phyloP scores from a whole-genome alignment of 2,888 invertebrate genomes.

The Dolichopus griseipennis region DNA sequence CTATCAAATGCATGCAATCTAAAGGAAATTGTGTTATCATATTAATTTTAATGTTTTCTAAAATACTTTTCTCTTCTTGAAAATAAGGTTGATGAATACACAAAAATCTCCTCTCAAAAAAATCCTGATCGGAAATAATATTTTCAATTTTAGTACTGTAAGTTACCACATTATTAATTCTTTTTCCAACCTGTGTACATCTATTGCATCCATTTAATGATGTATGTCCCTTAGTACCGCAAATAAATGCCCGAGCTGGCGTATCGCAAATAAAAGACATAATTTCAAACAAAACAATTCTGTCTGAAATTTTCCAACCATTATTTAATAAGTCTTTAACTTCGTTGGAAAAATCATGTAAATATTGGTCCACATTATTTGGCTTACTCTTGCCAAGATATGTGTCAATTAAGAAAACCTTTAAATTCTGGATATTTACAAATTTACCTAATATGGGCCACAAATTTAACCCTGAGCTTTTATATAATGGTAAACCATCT shows the following conservation, averaged over 20 bases:
- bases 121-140: conserved; percentile 11
- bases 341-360: conserved; percentile 12
- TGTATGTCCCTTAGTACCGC: too few species aligned
- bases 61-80: conserved; percentile 4
- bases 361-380: conserved; percentile 7
- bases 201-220: conserved; percentile 4
- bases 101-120: conserved; percentile 8
- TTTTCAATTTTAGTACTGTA: neutral
- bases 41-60: too few species aligned
- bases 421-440: neutral
- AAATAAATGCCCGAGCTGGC: neutral
- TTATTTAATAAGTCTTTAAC: too few species aligned
- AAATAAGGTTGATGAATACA: conserved; percentile 14
- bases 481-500: conserved; percentile 14
- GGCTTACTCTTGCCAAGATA: conserved; percentile 12
- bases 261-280: conserved; percentile 2
- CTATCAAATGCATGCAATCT: too few species aligned
- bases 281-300: too few species aligned
- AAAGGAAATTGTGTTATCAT: too few species aligned
- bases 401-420: conserved; percentile 11
- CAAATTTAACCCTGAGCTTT: conserved; percentile 9
- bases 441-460: conserved; percentile 13
- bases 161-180: conserved; percentile 10
- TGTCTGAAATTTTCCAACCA: too few species aligned
- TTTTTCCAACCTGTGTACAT: conserved; percentile 10